Evolutionary conservation across 23 tunicate genomes (phyloP), one percentile per base, ranked within the genome.

Genomic region (Clavelina lepadiformis): DNA sequence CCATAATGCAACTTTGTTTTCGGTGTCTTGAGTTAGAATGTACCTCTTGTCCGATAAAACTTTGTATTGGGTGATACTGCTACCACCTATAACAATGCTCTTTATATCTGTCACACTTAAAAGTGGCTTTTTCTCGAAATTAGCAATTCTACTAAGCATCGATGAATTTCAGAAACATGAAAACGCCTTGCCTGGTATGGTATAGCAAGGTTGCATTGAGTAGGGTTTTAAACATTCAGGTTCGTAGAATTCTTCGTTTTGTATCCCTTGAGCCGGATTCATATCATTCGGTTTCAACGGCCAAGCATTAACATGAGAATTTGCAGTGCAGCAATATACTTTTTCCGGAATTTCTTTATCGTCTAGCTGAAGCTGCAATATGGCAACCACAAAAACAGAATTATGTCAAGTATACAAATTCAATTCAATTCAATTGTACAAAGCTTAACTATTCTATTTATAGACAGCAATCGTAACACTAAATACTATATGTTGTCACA

Each of bases 11-110:
- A 94, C 83, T 35, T 64, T 21, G 35, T 80, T 63, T 5, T 64
- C 49, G 3, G 95, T 76, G 81, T 94, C 83, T 57, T 80, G 84
- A 5, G 99, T 86, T 3, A 94, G 61, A 56, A 94, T 75, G 66
- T 86, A 76, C 34, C 99, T 70, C 34, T 81, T 86, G 25, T 94
- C 94, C 24, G 91, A 53, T 21, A 94, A 58, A 26, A 94, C 80
- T 29, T 65, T 69, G 73, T 80, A 86, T 2, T 94, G 85, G 1
- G 58, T 51, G 3, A 94, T 94, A 50, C 85, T 53, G 36, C 83
- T 26, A 4, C 70, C 85, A 37, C 98, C 93, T 71, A 18, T 1
- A 46, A 35, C 25, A 4, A 15, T 11, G 49, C 15, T 11, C 49
- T 15, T n/a, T n/a, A n/a, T n/a, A n/a, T n/a, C n/a, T n/a, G n/a